Percentiles rank a stretch among this genome's conserved stretches.
Conservation (phyloP, 2,797 vertebrate species). For the Phrynocephalus forsythii region DNA sequence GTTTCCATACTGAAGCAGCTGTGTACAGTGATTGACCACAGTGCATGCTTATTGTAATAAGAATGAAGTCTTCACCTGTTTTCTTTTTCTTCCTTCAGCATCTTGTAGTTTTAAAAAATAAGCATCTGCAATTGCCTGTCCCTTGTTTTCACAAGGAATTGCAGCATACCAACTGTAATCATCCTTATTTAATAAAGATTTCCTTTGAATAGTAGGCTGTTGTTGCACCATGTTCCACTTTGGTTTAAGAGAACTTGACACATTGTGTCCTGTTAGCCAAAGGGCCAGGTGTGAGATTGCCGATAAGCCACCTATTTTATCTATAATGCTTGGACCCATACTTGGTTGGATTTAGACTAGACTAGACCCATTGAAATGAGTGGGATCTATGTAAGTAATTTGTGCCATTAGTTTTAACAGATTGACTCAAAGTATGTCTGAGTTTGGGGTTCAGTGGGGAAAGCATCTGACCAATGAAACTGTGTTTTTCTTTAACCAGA, state of each 20-base stretch:
- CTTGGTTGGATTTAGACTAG: neutral
- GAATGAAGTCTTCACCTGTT: neutral
- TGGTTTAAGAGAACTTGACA: neutral
- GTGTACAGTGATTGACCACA: neutral
- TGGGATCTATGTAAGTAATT: too few relatives aligned
- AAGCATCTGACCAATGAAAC: neutral
- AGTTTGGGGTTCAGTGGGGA: neutral
- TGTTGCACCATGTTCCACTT: neutral
- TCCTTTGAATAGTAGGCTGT: neutral
- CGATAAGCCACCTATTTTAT: neutral
- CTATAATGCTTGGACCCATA: neutral
- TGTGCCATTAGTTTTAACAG: too few relatives aligned
- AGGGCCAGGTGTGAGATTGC: neutral
- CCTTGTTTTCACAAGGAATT: conserved; percentile 9
- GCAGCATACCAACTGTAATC: neutral
- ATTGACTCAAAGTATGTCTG: neutral
- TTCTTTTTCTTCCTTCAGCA: conserved; percentile 2
- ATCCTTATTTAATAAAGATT: neutral
- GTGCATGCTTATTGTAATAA: conserved; percentile 7
- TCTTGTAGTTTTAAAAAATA: neutral
- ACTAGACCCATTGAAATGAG: neutral
- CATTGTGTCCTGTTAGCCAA: neutral
- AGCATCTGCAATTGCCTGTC: neutral
- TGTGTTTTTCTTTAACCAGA: conserved; percentile 78
- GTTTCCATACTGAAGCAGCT: neutral